Conservation (phyloP, 1,140 invertebrate species). For the Thaumatotibia leucotreta region DNA sequence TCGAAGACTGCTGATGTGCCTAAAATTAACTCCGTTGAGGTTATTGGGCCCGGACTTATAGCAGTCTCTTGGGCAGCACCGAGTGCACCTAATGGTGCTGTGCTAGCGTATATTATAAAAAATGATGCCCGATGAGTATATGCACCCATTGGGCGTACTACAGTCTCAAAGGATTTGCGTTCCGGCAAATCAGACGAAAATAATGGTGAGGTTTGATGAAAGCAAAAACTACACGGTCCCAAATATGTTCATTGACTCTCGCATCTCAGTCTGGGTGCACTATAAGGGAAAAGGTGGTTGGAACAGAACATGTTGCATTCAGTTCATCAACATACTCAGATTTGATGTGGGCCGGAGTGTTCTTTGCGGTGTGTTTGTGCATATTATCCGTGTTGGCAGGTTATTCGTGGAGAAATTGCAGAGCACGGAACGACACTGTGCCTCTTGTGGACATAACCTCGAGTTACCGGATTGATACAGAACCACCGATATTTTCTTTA, state of each 20-base stretch:
- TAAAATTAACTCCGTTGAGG: constrained; percentile 24
- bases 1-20: constrained; percentile 45
- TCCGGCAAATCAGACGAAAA: constrained; percentile 28
- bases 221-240: constrained; percentile 42
- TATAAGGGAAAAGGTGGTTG: constrained; percentile 32
- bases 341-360: constrained; percentile 35
- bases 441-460: constrained; percentile 15
- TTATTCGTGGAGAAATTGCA: constrained; percentile 22
- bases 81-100: constrained; percentile 46
- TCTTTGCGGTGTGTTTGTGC: constrained; percentile 41
- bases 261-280: constrained; percentile 46
- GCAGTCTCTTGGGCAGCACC: constrained; percentile 52
- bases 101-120: constrained; percentile 51
- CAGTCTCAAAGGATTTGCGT: constrained; percentile 49
- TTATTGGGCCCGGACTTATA: constrained; percentile 32
- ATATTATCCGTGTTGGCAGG: constrained; percentile 32
- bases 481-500: constrained; percentile 13
- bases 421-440: background rate
- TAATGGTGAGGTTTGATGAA: constrained; percentile 31
- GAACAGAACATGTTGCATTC: background rate
- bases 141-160: constrained; percentile 31
- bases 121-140: constrained; percentile 41
- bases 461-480: constrained; percentile 14
- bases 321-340: constrained; percentile 10
- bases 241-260: constrained; percentile 50